Percentiles rank a stretch among this genome's conserved stretches.
These are phyloP conservation scores for Triplophysa bombifrons DNA, from an alignment of 2,797 vertebrate genomes.

Conservation along the genomic window DNA sequence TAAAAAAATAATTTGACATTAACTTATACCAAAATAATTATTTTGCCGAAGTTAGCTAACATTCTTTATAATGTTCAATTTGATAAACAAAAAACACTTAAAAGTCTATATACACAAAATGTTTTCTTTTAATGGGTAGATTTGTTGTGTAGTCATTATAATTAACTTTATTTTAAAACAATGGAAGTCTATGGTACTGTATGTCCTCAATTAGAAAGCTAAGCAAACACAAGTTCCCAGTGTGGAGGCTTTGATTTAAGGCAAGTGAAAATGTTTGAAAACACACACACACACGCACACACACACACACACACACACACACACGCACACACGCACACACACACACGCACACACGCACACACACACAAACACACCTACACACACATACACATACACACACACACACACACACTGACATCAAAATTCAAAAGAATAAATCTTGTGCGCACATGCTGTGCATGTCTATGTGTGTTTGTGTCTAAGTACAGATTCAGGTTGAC, in stretches of 20 bases:
- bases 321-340: no score
- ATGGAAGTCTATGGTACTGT: not conserved
- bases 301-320: not conserved
- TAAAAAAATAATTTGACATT: no score
- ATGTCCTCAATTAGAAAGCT: not conserved
- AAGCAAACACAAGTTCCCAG: not conserved
- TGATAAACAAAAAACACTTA: no score
- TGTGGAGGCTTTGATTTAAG: slow-evolving; percentile 68
- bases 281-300: not conserved
- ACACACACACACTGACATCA: not conserved
- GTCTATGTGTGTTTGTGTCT: slow-evolving; percentile 6
- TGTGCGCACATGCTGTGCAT: slow-evolving; percentile 17
- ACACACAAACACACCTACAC: not conserved
- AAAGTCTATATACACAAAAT: not conserved
- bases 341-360: no score
- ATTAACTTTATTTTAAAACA: not conserved
- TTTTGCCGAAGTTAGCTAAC: no score
- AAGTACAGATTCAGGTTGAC: slow-evolving; percentile 24
- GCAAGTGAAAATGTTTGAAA: slow-evolving; percentile 32
- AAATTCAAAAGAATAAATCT: slow-evolving; percentile 20
- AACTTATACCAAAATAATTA: no score
- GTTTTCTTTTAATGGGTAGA: not conserved
- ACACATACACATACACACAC: not conserved
- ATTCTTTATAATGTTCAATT: no score
- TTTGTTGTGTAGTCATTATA: not conserved